phyloP scores from a whole-genome alignment of 2,113 vertebrate species.

The Takifugu bimaculatus region DNA sequence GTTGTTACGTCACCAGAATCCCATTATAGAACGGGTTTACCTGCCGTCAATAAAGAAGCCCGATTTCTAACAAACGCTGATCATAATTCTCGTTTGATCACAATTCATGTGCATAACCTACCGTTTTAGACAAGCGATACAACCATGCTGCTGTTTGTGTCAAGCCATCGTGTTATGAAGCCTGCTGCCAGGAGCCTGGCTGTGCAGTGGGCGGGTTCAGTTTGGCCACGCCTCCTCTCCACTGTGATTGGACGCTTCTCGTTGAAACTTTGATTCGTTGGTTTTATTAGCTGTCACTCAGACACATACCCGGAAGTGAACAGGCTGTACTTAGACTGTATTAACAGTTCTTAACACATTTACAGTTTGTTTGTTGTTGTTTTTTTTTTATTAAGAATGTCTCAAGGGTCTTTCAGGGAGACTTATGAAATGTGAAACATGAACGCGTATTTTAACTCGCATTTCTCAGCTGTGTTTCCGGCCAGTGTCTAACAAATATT shows the following conservation, averaged over 20 bases:
- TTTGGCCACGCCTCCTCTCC: slow-evolving; percentile 2
- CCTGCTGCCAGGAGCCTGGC: background rate
- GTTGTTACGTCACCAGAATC: too few relatives aligned
- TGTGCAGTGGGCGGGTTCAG: background rate
- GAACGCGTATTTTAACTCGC: background rate
- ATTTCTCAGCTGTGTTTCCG: background rate
- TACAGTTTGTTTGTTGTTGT: too few relatives aligned
- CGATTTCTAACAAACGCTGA: too few relatives aligned
- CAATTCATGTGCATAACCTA: slow-evolving; percentile 1
- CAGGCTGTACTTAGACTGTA: slow-evolving; percentile 5
- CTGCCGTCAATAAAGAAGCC: too few relatives aligned
- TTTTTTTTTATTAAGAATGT: too few relatives aligned
- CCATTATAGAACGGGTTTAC: too few relatives aligned
- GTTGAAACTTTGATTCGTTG: background rate
- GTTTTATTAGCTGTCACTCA: slow-evolving; percentile 36
- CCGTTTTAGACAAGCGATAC: slow-evolving; percentile 9
- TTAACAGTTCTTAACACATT: background rate
- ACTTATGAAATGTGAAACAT: too few relatives aligned
- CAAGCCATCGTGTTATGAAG: rapidly evolving
- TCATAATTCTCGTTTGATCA: too few relatives aligned
- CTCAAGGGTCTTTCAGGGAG: too few relatives aligned
- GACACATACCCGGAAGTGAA: background rate
- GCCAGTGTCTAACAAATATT: too few relatives aligned
- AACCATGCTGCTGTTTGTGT: background rate
- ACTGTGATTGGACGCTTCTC: slow-evolving; percentile 39